phyloP scores from a whole-genome alignment of 2,888 invertebrate species.

The Cantharis rustica region DNA sequence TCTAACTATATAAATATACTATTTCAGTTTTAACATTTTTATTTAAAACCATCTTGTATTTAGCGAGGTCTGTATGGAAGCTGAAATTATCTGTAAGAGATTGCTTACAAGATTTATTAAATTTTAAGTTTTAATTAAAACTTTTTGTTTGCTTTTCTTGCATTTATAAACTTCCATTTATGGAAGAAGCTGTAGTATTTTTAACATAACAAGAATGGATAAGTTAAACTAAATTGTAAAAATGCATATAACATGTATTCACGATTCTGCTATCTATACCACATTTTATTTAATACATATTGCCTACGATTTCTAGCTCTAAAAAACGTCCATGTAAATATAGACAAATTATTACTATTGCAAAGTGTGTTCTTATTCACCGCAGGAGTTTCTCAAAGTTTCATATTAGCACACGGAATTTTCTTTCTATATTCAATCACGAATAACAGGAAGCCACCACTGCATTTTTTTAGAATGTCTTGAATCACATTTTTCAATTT shows the following conservation, averaged over 20 bases:
- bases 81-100: not conserved
- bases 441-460: not conserved
- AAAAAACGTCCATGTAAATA: not conserved
- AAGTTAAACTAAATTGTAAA: not conserved
- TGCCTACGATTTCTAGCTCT: not conserved
- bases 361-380: too few species aligned
- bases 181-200: not conserved
- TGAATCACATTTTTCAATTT: too few species aligned
- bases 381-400: too few species aligned
- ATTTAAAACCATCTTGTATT: slow-evolving; percentile 3
- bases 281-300: not conserved
- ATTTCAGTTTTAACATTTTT: slow-evolving; percentile 7
- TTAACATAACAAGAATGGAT: not conserved
- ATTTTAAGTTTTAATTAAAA: not conserved
- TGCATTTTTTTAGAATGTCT: too few species aligned
- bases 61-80: not conserved
- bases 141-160: not conserved
- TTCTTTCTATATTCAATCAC: not conserved
- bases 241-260: not conserved
- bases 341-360: too few species aligned
- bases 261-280: too few species aligned
- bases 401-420: not conserved
- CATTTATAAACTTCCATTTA: not conserved
- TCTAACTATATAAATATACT: slow-evolving; percentile 24
- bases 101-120: not conserved